A percentile compares a stretch with the other conserved stretches of the same genome.
Conservation (phyloP, 1,140 invertebrate species). For the fruit fly (Drosophila melanogaster) region DNA sequence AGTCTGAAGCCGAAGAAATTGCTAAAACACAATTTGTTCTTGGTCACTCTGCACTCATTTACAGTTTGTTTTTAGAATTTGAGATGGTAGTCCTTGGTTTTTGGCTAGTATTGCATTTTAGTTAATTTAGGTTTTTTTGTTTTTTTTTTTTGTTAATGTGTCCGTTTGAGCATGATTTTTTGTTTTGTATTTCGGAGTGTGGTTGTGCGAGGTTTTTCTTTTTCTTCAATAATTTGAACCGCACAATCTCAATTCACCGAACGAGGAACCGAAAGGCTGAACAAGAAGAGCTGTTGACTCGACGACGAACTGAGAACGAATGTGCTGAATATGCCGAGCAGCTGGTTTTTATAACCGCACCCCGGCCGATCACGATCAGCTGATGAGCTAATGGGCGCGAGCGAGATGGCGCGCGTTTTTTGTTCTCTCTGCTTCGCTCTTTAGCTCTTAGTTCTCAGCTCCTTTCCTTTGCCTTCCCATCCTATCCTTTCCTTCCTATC, state of each 20-base stretch:
- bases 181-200: constrained; percentile 3
- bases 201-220: constrained; percentile 47
- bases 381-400: constrained; percentile 11
- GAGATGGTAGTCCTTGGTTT: constrained; percentile 62
- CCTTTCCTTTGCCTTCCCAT: neutral
- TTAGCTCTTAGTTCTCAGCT: constrained; percentile 31
- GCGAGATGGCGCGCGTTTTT: constrained; percentile 18
- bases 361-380: constrained; percentile 35
- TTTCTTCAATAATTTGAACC: constrained; percentile 42
- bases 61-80: constrained; percentile 67
- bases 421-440: neutral
- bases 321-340: constrained; percentile 42
- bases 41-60: constrained; percentile 59
- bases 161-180: constrained; percentile 69
- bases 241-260: constrained; percentile 35
- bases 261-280: constrained; percentile 33
- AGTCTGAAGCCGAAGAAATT: constrained; percentile 58
- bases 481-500: neutral
- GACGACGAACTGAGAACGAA: constrained; percentile 60
- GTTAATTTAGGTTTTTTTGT: constrained; percentile 16
- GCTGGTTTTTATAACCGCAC: constrained; percentile 63
- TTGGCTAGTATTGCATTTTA: constrained; percentile 75
- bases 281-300: constrained; percentile 59
- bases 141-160: constrained; percentile 49
- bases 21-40: constrained; percentile 83